Evolutionary conservation across 2,113 vertebrate species (phyloP).

Genomic region (Athene noctua): DNA sequence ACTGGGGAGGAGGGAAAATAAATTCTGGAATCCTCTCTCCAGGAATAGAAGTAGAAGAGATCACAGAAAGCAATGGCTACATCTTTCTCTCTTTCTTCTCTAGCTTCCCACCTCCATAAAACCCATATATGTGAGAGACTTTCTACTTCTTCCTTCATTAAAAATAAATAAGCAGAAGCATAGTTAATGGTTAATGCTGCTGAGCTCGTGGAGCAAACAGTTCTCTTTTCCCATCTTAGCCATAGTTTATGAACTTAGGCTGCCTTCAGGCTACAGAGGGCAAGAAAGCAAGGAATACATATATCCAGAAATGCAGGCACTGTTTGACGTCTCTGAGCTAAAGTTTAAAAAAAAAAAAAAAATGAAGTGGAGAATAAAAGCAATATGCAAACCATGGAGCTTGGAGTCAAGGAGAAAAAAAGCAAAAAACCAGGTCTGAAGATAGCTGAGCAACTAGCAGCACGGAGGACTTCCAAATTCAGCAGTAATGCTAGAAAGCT

Average conservation of each 20-base stretch:
- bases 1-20: background rate
- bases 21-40: background rate
- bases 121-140: background rate
- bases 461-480: background rate
- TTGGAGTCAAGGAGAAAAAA: background rate
- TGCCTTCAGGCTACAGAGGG: constrained; percentile 43
- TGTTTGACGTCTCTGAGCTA: constrained; percentile 29
- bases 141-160: background rate
- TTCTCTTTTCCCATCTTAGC: constrained; percentile 22
- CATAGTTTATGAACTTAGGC: constrained; percentile 14
- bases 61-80: background rate
- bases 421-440: background rate
- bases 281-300: constrained; percentile 9
- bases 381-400: background rate
- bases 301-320: constrained; percentile 7
- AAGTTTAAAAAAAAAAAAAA: background rate
- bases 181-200: constrained; percentile 42
- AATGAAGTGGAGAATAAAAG: background rate
- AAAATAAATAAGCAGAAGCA: background rate
- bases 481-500: background rate
- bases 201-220: constrained; percentile 2
- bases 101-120: background rate
- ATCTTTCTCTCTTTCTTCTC: background rate
- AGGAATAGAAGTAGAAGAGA: background rate
- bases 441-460: background rate